phyloP scores from a whole-genome alignment of 2,888 invertebrate genomes.

The Neria commutata region DNA sequence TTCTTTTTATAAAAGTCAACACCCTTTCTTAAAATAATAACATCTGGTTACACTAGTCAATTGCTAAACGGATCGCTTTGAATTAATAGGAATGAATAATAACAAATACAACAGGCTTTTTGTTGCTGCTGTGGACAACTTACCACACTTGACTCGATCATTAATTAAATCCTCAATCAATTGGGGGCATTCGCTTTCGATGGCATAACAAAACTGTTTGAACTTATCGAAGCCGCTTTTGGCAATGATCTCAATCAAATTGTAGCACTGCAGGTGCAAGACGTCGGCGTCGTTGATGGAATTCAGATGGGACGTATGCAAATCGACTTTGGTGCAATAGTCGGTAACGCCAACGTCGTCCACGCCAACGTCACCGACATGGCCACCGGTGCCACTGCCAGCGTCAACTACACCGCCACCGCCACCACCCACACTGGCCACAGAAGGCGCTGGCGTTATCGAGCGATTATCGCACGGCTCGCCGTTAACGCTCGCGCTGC shows the following conservation, averaged over 20 bases:
- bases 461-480: slow-evolving; percentile 57
- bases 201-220: slow-evolving; percentile 68
- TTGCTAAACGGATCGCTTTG: too few relatives aligned
- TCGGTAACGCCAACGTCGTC: background rate
- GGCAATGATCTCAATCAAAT: slow-evolving; percentile 69
- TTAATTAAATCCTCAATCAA: slow-evolving; percentile 69
- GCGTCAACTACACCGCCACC: slow-evolving; percentile 18
- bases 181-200: slow-evolving; percentile 70
- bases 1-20: too few relatives aligned
- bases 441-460: slow-evolving; percentile 50
- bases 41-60: too few relatives aligned
- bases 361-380: slow-evolving; percentile 3
- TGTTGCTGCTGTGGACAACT: slow-evolving; percentile 32
- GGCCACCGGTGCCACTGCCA: slow-evolving; percentile 5
- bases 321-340: slow-evolving; percentile 40
- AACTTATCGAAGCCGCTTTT: slow-evolving; percentile 69
- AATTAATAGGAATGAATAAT: too few relatives aligned
- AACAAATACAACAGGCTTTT: too few relatives aligned
- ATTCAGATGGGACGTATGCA: slow-evolving; percentile 37
- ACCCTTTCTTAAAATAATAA: too few relatives aligned
- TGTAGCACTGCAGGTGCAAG: slow-evolving; percentile 64
- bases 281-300: slow-evolving; percentile 54
- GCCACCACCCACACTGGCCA: slow-evolving; percentile 21
- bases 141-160: slow-evolving; percentile 65
- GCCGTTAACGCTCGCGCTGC: slow-evolving; percentile 55